These are phyloP conservation scores for Nannoperca obscura DNA, from an alignment of 2,797 vertebrate species.

Conservation along the genomic window DNA sequence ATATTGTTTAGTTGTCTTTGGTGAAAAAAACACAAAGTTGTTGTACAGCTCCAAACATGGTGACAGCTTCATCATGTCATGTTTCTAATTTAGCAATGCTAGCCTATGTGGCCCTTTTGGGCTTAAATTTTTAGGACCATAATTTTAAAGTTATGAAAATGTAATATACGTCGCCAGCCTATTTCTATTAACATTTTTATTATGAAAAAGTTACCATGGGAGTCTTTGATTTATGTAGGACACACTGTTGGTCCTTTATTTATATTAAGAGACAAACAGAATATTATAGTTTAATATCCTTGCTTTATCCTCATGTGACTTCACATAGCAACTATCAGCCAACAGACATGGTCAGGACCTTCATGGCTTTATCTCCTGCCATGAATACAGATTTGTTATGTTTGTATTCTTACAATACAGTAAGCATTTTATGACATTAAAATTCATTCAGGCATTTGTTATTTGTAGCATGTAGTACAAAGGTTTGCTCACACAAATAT, in stretches of 20 bases:
- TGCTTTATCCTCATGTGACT: slow-evolving; percentile 9
- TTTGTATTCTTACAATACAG: not conserved
- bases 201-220: not conserved
- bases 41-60: not conserved
- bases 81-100: no score
- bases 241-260: not conserved
- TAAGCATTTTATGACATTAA: not conserved
- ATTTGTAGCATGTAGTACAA: slow-evolving; percentile 5
- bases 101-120: no score
- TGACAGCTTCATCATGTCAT: not conserved
- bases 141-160: slow-evolving; percentile 7
- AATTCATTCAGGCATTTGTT: not conserved
- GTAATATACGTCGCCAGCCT: not conserved
- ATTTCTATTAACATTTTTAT: not conserved
- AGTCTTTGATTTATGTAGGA: not conserved
- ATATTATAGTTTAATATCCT: slow-evolving; percentile 2
- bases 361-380: slow-evolving; percentile 2
- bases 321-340: slow-evolving; percentile 6
- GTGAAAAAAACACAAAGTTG: not conserved
- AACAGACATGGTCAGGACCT: slow-evolving; percentile 7
- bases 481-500: slow-evolving; percentile 1
- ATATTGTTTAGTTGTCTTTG: not conserved
- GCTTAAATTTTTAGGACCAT: not conserved
- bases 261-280: not conserved
- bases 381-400: not conserved